Conservation (phyloP, 2,888 invertebrate genomes). For the Campaea margaritaria region DNA sequence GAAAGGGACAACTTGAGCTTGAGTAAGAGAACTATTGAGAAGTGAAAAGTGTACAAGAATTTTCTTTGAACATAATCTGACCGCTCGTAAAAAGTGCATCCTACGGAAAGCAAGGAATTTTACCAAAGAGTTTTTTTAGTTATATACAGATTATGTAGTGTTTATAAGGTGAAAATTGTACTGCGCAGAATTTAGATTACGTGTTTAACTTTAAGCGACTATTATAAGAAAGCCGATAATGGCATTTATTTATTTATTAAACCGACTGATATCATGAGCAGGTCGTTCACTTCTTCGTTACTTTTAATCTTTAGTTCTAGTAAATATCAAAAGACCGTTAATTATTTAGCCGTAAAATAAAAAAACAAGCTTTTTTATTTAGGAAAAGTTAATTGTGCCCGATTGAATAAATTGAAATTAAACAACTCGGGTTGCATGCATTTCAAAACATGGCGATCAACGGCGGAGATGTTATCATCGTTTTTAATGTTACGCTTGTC, state of each 20-base stretch:
- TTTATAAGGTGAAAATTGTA: no score
- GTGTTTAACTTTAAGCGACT: no score
- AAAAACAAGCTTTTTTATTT: neutral
- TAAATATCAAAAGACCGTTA: no score
- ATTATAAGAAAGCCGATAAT: no score
- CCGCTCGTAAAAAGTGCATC: neutral
- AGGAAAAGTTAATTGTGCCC: neutral
- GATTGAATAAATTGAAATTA: conserved; percentile 20
- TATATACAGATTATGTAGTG: no score
- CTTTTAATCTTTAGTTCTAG: no score
- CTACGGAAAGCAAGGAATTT: neutral
- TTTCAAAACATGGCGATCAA: conserved; percentile 21
- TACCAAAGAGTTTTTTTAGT: neutral
- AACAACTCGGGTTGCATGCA: conserved; percentile 16
- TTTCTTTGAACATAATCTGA: conserved; percentile 6
- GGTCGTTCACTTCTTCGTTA: no score
- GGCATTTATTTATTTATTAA: no score
- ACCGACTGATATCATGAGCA: no score
- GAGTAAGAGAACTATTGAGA: no score
- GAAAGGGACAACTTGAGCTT: conserved; percentile 24
- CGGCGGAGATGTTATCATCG: conserved; percentile 23
- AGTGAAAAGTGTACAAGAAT: conserved; percentile 10
- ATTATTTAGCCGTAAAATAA: no score
- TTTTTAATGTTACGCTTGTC: conserved; percentile 23
- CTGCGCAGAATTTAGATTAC: no score